These are phyloP conservation scores for Rhagium mordax DNA, from an alignment of 2,888 invertebrate genomes.

Conservation along the genomic window DNA sequence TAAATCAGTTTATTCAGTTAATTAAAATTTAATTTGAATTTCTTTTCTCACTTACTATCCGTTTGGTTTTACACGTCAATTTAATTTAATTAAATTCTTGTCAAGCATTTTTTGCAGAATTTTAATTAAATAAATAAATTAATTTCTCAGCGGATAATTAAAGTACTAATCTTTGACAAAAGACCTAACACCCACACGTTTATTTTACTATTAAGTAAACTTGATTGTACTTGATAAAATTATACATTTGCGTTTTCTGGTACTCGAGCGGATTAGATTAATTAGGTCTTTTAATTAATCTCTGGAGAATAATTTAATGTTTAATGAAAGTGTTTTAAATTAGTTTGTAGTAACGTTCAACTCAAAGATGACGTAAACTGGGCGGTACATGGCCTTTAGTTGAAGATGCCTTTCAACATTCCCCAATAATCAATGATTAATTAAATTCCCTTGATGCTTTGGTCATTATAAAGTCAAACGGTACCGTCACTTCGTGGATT, in stretches of 20 bases:
- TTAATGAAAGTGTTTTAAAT: constrained; percentile 11
- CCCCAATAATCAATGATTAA: constrained; percentile 1
- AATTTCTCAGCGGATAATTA: too few relatives aligned
- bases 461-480: background rate
- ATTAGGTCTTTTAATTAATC: constrained; percentile 4
- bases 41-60: too few relatives aligned
- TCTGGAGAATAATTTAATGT: constrained; percentile 5
- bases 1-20: too few relatives aligned
- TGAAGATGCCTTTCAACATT: background rate
- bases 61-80: too few relatives aligned
- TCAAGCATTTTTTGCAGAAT: too few relatives aligned
- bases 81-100: too few relatives aligned
- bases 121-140: too few relatives aligned
- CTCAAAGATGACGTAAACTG: background rate
- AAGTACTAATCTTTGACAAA: too few relatives aligned
- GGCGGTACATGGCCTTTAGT: background rate
- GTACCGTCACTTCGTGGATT: background rate
- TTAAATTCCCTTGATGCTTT: background rate
- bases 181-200: too few relatives aligned
- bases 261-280: constrained; percentile 5
- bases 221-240: too few relatives aligned
- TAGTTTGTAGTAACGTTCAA: constrained; percentile 9
- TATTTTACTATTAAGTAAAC: too few relatives aligned
- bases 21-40: too few relatives aligned
- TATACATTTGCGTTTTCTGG: background rate